Base-by-base conservation (phyloP, 2,888 invertebrate genomes). In the Morpho achilles region DNA sequence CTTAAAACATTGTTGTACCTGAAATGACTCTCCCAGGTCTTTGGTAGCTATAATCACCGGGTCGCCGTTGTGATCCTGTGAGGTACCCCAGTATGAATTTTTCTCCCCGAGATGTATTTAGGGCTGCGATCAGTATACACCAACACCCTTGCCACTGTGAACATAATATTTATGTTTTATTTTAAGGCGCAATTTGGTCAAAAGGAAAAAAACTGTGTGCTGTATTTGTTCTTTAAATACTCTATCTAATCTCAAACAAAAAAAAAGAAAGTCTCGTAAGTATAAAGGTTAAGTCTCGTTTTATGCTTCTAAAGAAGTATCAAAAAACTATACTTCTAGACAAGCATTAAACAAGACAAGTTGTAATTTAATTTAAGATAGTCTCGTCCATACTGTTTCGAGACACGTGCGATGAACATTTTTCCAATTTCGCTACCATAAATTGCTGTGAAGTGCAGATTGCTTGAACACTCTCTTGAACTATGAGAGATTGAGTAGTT, bases 41-140 rank as follows among this genome's bases (percentile, higher is more conserved):
- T 58, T 94, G 93, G 79, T 97, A 97, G 79, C 94, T 95, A 69
- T 93, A 89, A 85, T 97, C 96, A 22, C 95, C 95, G 22, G 94
- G 93, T 60, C 93, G 91, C 62, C 97, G 91, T 75, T 95, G 94
- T 8, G 97, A 96, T 5, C 97, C 97, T 1, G 97, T 97, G 66
- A 97, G 87, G 81, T 97, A 97, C 52, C 97, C 97, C 62, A 97
- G 88, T 22, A 93, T 95, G 78, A 96, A 96, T 52, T 92, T 93
- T 69, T 95, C 87, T 42, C 79, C 82, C 10, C 66, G 69, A 23
- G 79, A 72, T 56, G 68, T 73, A 58, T 71, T 73, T 48, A 80
- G 56, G 46, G 67, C 64, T 52, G 77, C 67, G 44, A 77, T 58
- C 56, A 87, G 66, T 62, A 81, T 63, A 56, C 74, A 80, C 78